Evolutionary conservation across 53 echinoderm and acorn worm species (phyloP), one percentile per base, ranked within the genome.

Genomic region (Stichopus horrens): DNA sequence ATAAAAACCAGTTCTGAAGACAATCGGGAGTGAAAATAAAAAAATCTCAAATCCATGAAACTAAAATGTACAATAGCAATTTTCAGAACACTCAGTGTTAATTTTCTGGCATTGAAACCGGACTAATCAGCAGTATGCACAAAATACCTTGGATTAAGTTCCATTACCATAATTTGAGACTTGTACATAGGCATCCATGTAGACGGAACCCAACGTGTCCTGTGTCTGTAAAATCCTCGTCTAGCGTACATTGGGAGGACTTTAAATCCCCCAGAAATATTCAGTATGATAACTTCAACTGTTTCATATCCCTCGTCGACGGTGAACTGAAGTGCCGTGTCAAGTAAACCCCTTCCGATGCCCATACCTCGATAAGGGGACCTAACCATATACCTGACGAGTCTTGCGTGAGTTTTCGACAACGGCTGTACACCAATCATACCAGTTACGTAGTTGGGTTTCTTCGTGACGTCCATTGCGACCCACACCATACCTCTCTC

Each of bases 351-450:
- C 52, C 85, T 58, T 5, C 85, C 85, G 23, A 85, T 85, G 5
- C 85, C 85, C 67, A 23, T 37, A 7, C 85, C 85, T 16, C 5
- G 60, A 65, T 85, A 67, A 18, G 21, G 6, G 9, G 23, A 11
- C 11, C 37, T 63, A 2, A 85, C 85, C 85, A 85, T 85, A 23
- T 37, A 85, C 10, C 85, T 63, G 21, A 85, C 85, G 9, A 85
- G 23, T 5, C 66, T 18, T 4, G 85, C 85, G 10, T 14, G 11
- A 14, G 13, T 66, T 8, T 13, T 9, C 21, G 85, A 85, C 8
- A 37, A 11, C 14, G 85, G 66, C 66, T 51, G 63, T 9, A 85
- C 10, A 13, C 85, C 85, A 4, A 85, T 7, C 65, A 85, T 52
- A 58, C 85, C 85, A 7, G 66, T 67, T 21, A 85, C 52, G 13